Evolutionary conservation across 2,888 invertebrate species (phyloP).

Genomic region (Eupithecia abbreviata): DNA sequence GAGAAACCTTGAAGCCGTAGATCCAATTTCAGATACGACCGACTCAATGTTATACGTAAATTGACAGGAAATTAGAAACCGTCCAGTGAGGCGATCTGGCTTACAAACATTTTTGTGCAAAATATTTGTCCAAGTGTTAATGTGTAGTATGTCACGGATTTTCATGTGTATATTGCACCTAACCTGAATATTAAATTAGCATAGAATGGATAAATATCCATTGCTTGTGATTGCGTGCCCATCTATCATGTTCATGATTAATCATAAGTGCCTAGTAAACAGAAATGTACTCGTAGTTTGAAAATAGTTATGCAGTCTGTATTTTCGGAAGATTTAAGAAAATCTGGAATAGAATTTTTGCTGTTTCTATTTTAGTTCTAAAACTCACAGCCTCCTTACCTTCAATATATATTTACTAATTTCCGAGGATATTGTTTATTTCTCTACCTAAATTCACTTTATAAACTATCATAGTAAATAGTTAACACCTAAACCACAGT

Average conservation of each 20-base stretch:
- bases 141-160: background rate
- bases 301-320: background rate
- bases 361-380: background rate
- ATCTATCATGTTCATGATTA: background rate
- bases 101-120: background rate
- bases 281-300: too few species aligned
- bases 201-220: background rate
- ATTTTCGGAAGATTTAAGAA: background rate
- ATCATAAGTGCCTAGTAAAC: background rate
- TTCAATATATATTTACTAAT: too few species aligned
- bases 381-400: background rate
- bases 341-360: background rate
- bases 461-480: background rate
- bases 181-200: background rate
- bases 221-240: background rate
- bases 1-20: slow-evolving; percentile 17
- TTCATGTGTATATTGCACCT: background rate
- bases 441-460: background rate
- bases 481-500: slow-evolving; percentile 18
- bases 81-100: background rate
- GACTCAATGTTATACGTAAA: slow-evolving; percentile 9
- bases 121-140: background rate
- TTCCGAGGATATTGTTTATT: background rate
- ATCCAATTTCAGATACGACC: slow-evolving; percentile 19
- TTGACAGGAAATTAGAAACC: slow-evolving; percentile 17